Conservation (phyloP, 2,113 vertebrate genomes). For the Carassius auratus region DNA sequence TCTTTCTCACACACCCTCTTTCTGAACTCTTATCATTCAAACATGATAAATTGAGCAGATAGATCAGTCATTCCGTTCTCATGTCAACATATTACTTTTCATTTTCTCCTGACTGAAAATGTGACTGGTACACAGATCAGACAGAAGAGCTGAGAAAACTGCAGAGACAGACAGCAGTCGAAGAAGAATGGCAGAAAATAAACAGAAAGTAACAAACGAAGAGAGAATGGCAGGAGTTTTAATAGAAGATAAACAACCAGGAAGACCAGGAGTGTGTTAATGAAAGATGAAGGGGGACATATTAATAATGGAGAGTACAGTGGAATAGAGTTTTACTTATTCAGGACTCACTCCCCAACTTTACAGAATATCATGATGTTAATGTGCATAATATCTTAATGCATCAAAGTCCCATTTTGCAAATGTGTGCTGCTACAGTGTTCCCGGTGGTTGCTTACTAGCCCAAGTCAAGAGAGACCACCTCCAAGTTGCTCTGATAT, state of each 20-base stretch:
- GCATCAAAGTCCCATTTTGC: too few relatives aligned
- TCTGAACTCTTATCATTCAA: constrained; percentile 37
- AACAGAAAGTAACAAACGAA: constrained; percentile 30
- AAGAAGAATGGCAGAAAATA: constrained; percentile 28
- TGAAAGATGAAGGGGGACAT: constrained; percentile 77
- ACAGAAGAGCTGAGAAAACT: background rate
- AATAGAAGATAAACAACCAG: constrained; percentile 79
- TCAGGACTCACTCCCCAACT: constrained; percentile 68
- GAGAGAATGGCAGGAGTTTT: constrained; percentile 58
- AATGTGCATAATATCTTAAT: too few relatives aligned
- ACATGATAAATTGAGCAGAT: constrained; percentile 37
- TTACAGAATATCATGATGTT: too few relatives aligned
- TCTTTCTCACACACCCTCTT: background rate
- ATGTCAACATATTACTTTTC: constrained; percentile 2
- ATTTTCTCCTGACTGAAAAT: background rate
- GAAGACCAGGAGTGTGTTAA: constrained; percentile 79
- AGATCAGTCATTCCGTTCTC: background rate
- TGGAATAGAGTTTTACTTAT: constrained; percentile 85
- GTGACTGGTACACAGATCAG: constrained; percentile 8
- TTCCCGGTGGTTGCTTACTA: background rate
- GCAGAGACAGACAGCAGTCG: background rate
- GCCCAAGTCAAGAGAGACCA: background rate
- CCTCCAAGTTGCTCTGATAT: background rate
- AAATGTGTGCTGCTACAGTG: background rate
- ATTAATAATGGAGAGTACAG: constrained; percentile 81